phyloP scores from a whole-genome alignment of 1,140 invertebrate genomes.

The Lordiphosa stackelbergi region DNA sequence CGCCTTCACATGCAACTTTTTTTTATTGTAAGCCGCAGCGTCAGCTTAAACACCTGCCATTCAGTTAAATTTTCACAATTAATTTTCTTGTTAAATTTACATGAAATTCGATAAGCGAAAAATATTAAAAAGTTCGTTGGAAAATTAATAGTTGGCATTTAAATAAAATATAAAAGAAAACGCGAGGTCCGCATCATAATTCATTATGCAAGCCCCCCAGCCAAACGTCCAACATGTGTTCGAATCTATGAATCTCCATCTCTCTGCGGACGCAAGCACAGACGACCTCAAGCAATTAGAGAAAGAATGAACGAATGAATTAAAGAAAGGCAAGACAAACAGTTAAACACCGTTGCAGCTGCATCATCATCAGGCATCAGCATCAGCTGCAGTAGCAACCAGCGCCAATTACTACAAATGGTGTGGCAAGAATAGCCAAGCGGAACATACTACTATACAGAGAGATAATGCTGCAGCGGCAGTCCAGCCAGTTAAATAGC shows the following conservation, averaged over 20 bases:
- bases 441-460: constrained; percentile 43
- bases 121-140: constrained; percentile 46
- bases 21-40: background rate
- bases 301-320: constrained; percentile 12
- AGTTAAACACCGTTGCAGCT: constrained; percentile 58
- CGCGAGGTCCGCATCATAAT: constrained; percentile 49
- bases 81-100: constrained; percentile 39
- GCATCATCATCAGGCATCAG: constrained; percentile 24
- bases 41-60: constrained; percentile 10
- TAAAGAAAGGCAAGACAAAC: constrained; percentile 47
- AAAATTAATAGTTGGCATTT: constrained; percentile 59
- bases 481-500: too few relatives aligned
- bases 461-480: background rate
- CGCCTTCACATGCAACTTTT: too few relatives aligned
- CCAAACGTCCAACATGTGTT: constrained; percentile 4
- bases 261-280: background rate
- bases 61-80: constrained; percentile 20
- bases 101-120: constrained; percentile 58
- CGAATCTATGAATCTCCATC: constrained; percentile 2
- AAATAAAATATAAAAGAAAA: constrained; percentile 16
- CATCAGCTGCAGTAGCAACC: constrained; percentile 24
- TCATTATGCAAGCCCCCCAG: constrained; percentile 53
- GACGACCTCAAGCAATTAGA: constrained; percentile 44
- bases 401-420: constrained; percentile 70
- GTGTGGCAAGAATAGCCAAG: constrained; percentile 62